phyloP scores from a whole-genome alignment of 2,888 invertebrate genomes.

The Priocnemis perturbator region DNA sequence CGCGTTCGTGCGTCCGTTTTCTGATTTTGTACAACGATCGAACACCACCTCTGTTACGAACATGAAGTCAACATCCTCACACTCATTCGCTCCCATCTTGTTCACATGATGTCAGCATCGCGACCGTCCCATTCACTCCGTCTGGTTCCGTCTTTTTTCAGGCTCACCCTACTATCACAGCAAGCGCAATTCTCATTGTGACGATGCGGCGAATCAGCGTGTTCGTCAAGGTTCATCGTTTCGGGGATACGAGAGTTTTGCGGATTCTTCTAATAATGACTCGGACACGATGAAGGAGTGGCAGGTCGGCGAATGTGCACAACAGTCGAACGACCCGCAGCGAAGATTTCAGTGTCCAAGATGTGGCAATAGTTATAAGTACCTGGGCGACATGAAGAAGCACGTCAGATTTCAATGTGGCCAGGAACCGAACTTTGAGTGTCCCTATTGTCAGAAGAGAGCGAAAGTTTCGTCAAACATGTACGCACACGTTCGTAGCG shows the following conservation, averaged over 20 bases:
- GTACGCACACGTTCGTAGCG: constrained; percentile 64
- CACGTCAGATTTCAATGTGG: constrained; percentile 71
- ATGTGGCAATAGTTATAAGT: constrained; percentile 66
- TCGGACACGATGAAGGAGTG: constrained; percentile 9
- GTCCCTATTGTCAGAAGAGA: constrained; percentile 63
- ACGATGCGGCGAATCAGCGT: constrained; percentile 11
- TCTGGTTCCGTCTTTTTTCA: constrained; percentile 19
- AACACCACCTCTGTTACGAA: no score
- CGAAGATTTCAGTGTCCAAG: constrained; percentile 56
- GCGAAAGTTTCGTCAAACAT: constrained; percentile 63
- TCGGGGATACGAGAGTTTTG: constrained; percentile 17
- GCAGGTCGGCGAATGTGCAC: not conserved
- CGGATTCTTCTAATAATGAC: no score
- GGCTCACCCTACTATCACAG: constrained; percentile 7
- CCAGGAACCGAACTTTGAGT: constrained; percentile 69
- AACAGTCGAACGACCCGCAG: constrained; percentile 4
- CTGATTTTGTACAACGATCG: no score
- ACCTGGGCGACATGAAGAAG: constrained; percentile 62
- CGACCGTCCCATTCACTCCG: not conserved
- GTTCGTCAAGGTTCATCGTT: not conserved
- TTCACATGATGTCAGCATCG: no score
- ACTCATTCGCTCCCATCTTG: no score
- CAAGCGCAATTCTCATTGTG: constrained; percentile 4
- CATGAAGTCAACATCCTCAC: no score
- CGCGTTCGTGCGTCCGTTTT: no score